Evolutionary conservation across 2,888 invertebrate genomes (phyloP).

Genomic region (Allacma fusca): DNA sequence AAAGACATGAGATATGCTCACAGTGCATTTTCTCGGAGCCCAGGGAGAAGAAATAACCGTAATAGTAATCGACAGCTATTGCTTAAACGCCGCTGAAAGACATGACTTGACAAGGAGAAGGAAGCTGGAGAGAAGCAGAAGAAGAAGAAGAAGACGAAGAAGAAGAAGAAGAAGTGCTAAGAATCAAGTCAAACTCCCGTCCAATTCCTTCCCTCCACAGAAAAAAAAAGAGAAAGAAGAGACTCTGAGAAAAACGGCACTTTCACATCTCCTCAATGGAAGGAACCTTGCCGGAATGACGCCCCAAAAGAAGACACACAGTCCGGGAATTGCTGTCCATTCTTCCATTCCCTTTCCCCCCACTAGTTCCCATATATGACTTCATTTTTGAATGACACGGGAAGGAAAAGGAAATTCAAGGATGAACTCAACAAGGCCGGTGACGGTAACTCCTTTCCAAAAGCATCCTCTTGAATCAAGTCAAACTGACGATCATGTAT

Average conservation of each 20-base stretch:
- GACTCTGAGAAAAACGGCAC: too few species aligned
- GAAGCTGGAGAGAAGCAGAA: too few species aligned
- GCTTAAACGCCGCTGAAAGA: slow-evolving; percentile 8
- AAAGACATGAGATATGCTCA: too few species aligned
- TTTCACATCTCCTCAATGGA: too few species aligned
- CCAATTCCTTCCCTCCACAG: slow-evolving; percentile 1
- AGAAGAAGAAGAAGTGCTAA: not conserved
- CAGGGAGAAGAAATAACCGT: not conserved
- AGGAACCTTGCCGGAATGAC: too few species aligned
- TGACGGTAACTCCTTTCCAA: too few species aligned
- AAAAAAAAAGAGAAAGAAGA: too few species aligned
- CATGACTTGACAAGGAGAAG: not conserved
- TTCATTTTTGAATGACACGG: not conserved
- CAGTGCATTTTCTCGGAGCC: too few species aligned
- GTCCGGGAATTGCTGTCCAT: not conserved
- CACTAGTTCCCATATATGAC: not conserved
- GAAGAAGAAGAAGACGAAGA: slow-evolving; percentile 1
- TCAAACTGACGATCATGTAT: too few species aligned
- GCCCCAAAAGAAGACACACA: too few species aligned
- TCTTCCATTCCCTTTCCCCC: slow-evolving; percentile 3
- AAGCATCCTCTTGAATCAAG: too few species aligned
- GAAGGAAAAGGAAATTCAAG: slow-evolving; percentile 13
- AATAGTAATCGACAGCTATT: slow-evolving; percentile 8
- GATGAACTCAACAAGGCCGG: slow-evolving; percentile 1
- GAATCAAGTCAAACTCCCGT: not conserved